These are phyloP conservation scores for Brevipalpus yothersi DNA, from an alignment of 1,140 invertebrate genomes.

Conservation along the genomic window DNA sequence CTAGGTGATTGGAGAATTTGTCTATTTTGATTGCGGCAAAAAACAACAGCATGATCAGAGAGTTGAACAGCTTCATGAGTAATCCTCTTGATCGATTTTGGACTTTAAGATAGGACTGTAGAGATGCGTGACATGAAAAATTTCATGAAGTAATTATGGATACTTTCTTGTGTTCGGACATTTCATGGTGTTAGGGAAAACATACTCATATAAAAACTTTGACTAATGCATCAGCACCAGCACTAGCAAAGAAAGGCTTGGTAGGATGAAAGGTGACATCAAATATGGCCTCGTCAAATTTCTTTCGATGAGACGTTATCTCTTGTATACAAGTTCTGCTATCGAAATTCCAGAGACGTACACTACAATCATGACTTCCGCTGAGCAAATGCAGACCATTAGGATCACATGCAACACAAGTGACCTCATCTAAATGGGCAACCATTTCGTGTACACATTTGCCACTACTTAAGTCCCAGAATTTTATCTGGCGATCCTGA, in stretches of 20 bases:
- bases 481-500: constrained; percentile 90
- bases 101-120: too few species aligned
- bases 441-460: constrained; percentile 92
- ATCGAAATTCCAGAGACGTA: constrained; percentile 96
- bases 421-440: constrained; percentile 93
- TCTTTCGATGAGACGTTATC: constrained; percentile 96
- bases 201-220: constrained; percentile 28
- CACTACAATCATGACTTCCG: constrained; percentile 94
- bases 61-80: too few species aligned
- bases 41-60: too few species aligned
- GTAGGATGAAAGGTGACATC: constrained; percentile 98
- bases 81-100: too few species aligned
- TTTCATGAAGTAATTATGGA: too few species aligned
- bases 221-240: constrained; percentile 88
- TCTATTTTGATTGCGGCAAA: too few species aligned
- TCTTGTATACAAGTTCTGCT: constrained; percentile 97
- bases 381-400: constrained; percentile 93
- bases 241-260: constrained; percentile 91
- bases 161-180: too few species aligned
- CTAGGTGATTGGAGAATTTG: too few species aligned
- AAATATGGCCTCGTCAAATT: constrained; percentile 96
- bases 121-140: too few species aligned
- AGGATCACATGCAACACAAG: constrained; percentile 88
- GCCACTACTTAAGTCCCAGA: constrained; percentile 79
- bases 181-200: too few species aligned